Conservation (phyloP, 2,797 vertebrate species). For the Cuniculus paca region DNA sequence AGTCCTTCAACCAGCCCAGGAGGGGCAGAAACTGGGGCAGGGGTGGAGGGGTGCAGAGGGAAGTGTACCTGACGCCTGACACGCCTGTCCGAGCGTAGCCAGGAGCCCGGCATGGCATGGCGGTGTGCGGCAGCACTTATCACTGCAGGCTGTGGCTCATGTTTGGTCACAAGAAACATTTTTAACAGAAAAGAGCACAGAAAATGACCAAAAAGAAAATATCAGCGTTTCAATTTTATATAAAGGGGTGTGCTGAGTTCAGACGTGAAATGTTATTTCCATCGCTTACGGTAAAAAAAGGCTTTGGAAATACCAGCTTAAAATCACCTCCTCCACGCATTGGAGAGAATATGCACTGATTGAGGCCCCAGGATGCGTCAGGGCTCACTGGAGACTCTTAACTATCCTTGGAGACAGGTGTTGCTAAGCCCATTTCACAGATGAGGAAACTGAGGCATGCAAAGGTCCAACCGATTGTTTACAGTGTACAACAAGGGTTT, state of each 20-base stretch:
- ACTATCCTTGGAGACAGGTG: not conserved
- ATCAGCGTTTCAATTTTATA: constrained; percentile 55
- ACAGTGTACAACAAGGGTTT: not conserved
- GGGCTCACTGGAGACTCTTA: not conserved
- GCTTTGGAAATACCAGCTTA: constrained; percentile 36
- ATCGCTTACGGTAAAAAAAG: not conserved
- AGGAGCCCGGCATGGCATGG: fast-evolving
- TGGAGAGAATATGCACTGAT: not conserved
- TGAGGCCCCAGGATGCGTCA: not conserved
- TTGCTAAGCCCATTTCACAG: not conserved
- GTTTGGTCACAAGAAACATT: not conserved
- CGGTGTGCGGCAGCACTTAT: not conserved
- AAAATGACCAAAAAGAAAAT: constrained; percentile 56
- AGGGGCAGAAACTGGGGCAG: not conserved
- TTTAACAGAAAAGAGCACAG: constrained; percentile 11
- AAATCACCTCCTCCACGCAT: not conserved
- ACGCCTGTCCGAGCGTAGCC: not conserved
- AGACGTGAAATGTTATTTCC: constrained; percentile 60
- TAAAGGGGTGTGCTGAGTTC: not conserved
- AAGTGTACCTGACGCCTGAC: fast-evolving
- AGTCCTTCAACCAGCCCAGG: not conserved
- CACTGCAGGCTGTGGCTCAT: not conserved
- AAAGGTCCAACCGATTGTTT: not conserved
- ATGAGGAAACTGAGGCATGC: not conserved
- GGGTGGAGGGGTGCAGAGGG: not conserved